Evolutionary conservation across 2,888 invertebrate species (phyloP).

Genomic region (Athalia rosae): DNA sequence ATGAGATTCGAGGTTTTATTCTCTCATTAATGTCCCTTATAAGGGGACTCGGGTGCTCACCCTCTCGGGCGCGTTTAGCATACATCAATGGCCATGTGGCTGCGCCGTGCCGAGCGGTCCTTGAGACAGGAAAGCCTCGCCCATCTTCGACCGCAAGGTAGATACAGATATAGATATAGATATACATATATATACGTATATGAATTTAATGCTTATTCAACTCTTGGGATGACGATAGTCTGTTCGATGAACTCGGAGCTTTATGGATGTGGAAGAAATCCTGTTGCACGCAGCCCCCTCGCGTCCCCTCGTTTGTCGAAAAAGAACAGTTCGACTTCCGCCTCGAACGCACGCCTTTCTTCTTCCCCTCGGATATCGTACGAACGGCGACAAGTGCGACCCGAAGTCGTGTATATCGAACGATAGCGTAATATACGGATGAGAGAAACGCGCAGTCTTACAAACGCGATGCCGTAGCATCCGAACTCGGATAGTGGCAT

Average conservation of each 20-base stretch:
- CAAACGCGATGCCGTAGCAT: neutral
- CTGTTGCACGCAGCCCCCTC: neutral
- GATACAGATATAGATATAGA: too few species aligned
- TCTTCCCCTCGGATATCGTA: too few species aligned
- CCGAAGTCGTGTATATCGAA: too few species aligned
- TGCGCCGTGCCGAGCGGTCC: constrained; percentile 37
- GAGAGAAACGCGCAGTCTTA: neutral
- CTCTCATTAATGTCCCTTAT: constrained; percentile 57
- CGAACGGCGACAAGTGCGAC: too few species aligned
- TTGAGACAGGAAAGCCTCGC: constrained; percentile 53
- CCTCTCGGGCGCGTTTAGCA: constrained; percentile 50
- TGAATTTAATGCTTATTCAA: too few species aligned
- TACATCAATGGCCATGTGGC: constrained; percentile 55
- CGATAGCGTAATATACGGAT: too few species aligned
- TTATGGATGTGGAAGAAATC: too few species aligned
- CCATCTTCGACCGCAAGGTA: constrained; percentile 46
- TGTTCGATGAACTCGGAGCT: neutral
- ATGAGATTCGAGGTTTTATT: constrained; percentile 48
- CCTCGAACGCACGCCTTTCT: too few species aligned
- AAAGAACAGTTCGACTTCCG: too few species aligned
- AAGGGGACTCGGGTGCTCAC: constrained; percentile 51
- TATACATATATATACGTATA: too few species aligned
- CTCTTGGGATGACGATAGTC: too few species aligned
- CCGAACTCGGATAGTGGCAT: too few species aligned
- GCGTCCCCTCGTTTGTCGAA: neutral